Evolutionary conservation across 2,888 invertebrate species (phyloP).

Genomic region (Ceriagrion tenellum): DNA sequence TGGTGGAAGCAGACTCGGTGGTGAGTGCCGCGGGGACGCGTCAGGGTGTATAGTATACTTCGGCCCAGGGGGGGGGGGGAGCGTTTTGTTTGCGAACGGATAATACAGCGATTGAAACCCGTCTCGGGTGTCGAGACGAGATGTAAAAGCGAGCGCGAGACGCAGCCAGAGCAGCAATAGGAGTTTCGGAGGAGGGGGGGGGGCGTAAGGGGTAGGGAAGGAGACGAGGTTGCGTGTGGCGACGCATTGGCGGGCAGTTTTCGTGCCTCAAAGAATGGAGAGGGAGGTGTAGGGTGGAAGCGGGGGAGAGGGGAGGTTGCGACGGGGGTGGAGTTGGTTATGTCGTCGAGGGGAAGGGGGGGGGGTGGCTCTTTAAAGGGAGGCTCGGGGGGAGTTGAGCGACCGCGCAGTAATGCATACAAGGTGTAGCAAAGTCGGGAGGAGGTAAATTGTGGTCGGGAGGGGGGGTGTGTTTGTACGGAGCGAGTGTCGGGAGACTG

Average conservation of each 20-base stretch:
- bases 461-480: neutral
- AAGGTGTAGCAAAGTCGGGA: neutral
- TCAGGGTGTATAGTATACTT: neutral
- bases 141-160: neutral
- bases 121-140: neutral
- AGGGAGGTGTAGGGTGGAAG: neutral
- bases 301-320: neutral
- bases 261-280: constrained; percentile 10
- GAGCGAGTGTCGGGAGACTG: neutral
- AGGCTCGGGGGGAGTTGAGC: neutral
- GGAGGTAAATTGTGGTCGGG: neutral
- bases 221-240: constrained; percentile 51
- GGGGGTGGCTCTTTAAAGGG: neutral
- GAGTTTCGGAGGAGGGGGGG: neutral
- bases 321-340: too few species aligned
- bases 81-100: neutral
- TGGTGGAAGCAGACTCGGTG: neutral
- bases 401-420: neutral
- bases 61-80: neutral
- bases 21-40: neutral
- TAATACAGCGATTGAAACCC: constrained; percentile 24
- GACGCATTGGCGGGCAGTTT: constrained; percentile 61
- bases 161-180: neutral
- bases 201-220: neutral
- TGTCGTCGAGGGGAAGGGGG: neutral